phyloP scores from a whole-genome alignment of 2,797 vertebrate genomes.

The Ptychobarbus kaznakovi region DNA sequence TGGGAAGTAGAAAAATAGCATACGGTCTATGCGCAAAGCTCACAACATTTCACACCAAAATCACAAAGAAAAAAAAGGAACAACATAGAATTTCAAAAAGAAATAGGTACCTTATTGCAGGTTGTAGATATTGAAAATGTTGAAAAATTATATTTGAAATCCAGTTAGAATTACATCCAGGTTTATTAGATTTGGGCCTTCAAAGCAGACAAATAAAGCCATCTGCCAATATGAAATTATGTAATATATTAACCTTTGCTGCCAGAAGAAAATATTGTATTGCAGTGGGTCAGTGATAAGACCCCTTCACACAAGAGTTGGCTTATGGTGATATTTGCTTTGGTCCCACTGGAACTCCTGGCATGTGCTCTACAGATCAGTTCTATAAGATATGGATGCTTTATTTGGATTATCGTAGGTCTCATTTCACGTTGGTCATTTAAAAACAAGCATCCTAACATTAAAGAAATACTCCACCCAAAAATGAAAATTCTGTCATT shows the following conservation, averaged over 20 bases:
- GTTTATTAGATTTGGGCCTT: constrained; percentile 10
- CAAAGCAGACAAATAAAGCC: neutral
- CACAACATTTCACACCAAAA: neutral
- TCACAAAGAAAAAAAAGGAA: neutral
- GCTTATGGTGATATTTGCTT: neutral
- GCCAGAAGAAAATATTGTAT: constrained; percentile 9
- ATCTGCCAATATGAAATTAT: constrained; percentile 24
- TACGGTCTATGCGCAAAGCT: neutral
- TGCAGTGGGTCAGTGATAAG: neutral
- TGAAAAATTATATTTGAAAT: neutral
- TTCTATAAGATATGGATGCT: neutral
- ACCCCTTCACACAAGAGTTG: neutral
- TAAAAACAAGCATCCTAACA: neutral
- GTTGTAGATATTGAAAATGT: neutral
- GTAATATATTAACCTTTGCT: constrained; percentile 4
- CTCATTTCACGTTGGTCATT: neutral
- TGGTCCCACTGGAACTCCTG: constrained; percentile 9
- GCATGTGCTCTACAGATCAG: neutral
- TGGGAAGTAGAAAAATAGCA: neutral
- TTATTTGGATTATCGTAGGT: neutral
- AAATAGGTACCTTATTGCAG: neutral
- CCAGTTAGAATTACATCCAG: neutral
- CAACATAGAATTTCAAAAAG: neutral
- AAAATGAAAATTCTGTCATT: neutral
- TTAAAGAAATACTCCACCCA: neutral